Evolutionary conservation across 1,140 invertebrate species (phyloP), one percentile per base, ranked within the genome.

Genomic region (Potamilus streckersoni): DNA sequence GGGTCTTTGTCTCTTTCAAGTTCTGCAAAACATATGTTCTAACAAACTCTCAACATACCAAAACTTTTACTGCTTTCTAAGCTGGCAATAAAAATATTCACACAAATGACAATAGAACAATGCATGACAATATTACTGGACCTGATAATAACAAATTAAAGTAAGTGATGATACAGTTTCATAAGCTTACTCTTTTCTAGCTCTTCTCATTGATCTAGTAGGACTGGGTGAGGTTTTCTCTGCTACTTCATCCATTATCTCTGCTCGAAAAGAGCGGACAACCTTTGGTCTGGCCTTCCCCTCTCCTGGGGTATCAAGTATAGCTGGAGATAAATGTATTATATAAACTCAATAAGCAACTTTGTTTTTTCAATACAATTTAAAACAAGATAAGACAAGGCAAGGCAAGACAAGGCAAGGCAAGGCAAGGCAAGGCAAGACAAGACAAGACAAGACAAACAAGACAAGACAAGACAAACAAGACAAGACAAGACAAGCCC

Each of bases 191-290:
- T 8, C 38, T 49, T 49, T 49, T 49, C 11, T 49, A 11, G 38
- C 38, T 8, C 11, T 49, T 49, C 38, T 49, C 4, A 49, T 49
- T 49, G 38, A 11, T 49, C 38, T 49, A 11, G 38, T 49, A 6
- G 38, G 38, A 49, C 38, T 49, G 38, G 38, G 38, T 49, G 38
- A 49, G 38, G 38, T 11, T 49, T 49, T 49, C 1, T 55, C 61
- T 73, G 63, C 65, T 58, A 31, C 76, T 57, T 64, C 76, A 27
- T 60, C 56, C 27, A 68, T 69, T 23, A 5, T 27, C 68, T 84
- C 82, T 49, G 79, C 65, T 55, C 79, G 75, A 68, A 81, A 84
- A 61, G 77, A 79, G 72, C 78, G 67, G 11, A 81, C 66, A 69
- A 82, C 78, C 1, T 69, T 69, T 55, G 82, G 82, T n/a, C 68